Evolutionary conservation across 2,888 invertebrate genomes (phyloP), one percentile per base, ranked within the genome.

Genomic region (Hemistola chrysoprasaria): DNA sequence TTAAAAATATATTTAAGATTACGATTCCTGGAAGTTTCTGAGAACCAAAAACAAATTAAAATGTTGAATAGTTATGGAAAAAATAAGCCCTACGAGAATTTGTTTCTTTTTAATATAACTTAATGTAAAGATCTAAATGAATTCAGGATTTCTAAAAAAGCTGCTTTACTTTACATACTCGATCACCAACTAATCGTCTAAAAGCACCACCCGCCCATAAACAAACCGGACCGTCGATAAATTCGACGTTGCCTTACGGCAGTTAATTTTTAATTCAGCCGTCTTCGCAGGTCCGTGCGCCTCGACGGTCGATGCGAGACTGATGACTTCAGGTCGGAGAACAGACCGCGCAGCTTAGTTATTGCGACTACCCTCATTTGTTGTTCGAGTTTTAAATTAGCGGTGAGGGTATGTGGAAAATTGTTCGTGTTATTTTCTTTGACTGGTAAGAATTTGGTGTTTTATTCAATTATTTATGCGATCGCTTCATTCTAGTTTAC

Each of bases 351-450:
- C 55, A 67, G 76, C 79, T 87, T 83, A 84, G 75, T 87, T 86
- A 84, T 71, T 62, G 64, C 56, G 69, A 71, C 75, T 86, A 86
- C 86, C 86, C 76, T 84, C 85, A 86, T 87, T 86, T 81, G 74
- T 86, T 72, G 56, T 60, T 58, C 59, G 66, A 60, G 72, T 82
- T 85, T 80, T 79, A 84, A 83, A 86, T 81, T 73, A 72, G 78
- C 71, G 73, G 71, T 70, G 58, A 38, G 51, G 56, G 44, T 40
- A 36, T 35, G 51, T 50, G 43, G 29, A 39, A 47, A 47, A 56
- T 56, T 60, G 59, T 62, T 67, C 28, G 2, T 11, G 24, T 43
- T 62, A 59, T 61, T 67, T 66, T 53, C 56, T 60, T 60, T 40
- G 55, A 56, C 56, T 45, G 36, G 48, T 36, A 38, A 34, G 35